Evolutionary conservation across 1,140 invertebrate genomes (phyloP), one percentile per base, ranked within the genome.

Genomic region (Sinella curviseta): DNA sequence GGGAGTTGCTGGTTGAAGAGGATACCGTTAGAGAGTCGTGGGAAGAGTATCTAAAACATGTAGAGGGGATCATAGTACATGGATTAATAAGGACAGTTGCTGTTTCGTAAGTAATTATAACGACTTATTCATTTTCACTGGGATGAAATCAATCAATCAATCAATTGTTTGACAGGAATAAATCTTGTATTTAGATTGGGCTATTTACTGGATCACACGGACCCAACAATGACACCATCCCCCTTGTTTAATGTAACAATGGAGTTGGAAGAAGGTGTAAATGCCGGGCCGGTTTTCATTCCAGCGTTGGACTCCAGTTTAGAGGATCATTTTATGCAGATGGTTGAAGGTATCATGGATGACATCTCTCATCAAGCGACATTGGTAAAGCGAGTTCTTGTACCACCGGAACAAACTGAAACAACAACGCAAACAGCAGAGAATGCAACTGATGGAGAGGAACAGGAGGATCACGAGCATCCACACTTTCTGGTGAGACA

Each of bases 171-270:
- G n/a, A n/a, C n/a, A n/a, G n/a, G n/a, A n/a, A n/a, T n/a, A n/a
- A n/a, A n/a, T n/a, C n/a, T n/a, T n/a, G n/a, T n/a, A n/a, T n/a
- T n/a, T n/a, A n/a, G n/a, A 92, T 90, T 98, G 79, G 92, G 92
- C 74, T 98, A 97, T 86, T 87, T 99, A 65, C 90, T 94, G 1
- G 95, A 97, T 84, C 94, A 97, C 84, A 97, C 97, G 90, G 95
- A 97, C 86, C 88, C 91, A 0, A 90, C 91, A 30, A 91, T 92
- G 81, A 91, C 91, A 57, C 90, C 93, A 33, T 90, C 92, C 28
- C 93, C 95, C 3, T 87, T 98, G 20, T 92, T 97, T 84, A 93
- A 97, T 88, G 93, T 94, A 0, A 91, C 92, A 75, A 87, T 98
- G 67, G 93, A 95, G 85, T 88, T 98, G 1, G 85, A 91, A 67